Evolutionary conservation across 1,140 invertebrate species (phyloP).

Genomic region (Thalassaphorura encarpata): DNA sequence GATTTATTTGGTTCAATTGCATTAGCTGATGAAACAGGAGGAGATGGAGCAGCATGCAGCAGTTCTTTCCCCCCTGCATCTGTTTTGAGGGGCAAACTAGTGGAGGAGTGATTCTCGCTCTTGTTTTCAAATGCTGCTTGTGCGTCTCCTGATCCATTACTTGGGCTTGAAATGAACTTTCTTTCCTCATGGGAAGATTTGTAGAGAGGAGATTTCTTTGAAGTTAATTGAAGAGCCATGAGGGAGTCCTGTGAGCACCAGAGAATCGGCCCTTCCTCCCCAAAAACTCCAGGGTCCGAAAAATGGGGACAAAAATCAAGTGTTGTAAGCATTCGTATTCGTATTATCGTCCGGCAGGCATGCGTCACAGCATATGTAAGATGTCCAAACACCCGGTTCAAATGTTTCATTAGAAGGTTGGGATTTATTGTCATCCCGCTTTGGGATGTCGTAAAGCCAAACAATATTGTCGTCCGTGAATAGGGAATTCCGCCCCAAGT

Average conservation of each 20-base stretch:
- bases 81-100: too few relatives aligned
- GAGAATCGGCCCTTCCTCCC: slow-evolving; percentile 9
- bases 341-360: slow-evolving; percentile 25
- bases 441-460: slow-evolving; percentile 26
- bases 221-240: slow-evolving; percentile 21
- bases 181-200: background rate
- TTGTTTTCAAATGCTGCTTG: too few relatives aligned
- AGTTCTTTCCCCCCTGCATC: too few relatives aligned
- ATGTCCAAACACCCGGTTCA: slow-evolving; percentile 23
- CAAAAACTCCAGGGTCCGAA: background rate
- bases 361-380: slow-evolving; percentile 31
- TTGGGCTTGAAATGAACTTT: slow-evolving; percentile 2
- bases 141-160: too few relatives aligned
- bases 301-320: slow-evolving; percentile 31
- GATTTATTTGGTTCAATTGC: too few relatives aligned
- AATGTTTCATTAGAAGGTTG: too few relatives aligned
- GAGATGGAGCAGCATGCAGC: too few relatives aligned
- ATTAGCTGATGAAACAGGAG: too few relatives aligned
- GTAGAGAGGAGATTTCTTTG: background rate
- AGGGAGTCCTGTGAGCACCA: slow-evolving; percentile 24
- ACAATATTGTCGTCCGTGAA: slow-evolving; percentile 22
- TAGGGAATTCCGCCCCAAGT: background rate
- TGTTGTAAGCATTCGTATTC: slow-evolving; percentile 3
- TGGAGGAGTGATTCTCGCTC: too few relatives aligned
- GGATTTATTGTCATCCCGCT: too few relatives aligned